A percentile compares a stretch with the other conserved stretches of the same genome.
These are phyloP conservation scores for Sebastiscus tertius DNA, from an alignment of 2,797 vertebrate species.

Conservation along the genomic window DNA sequence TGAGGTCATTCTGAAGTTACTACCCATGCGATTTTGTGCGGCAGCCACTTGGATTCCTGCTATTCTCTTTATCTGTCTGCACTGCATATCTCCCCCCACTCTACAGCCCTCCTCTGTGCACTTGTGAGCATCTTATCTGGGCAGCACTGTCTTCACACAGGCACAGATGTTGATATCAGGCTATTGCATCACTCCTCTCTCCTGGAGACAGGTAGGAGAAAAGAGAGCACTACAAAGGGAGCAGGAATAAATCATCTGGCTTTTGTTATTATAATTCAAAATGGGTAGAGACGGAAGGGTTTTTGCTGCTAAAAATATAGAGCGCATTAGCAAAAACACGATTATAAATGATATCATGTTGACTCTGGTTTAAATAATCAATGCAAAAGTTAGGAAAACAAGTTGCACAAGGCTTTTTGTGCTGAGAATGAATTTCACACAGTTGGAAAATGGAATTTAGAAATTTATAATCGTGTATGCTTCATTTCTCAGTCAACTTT, in stretches of 20 bases:
- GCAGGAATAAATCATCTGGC: slow-evolving; percentile 58
- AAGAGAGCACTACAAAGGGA: slow-evolving; percentile 54
- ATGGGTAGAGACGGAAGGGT: background rate
- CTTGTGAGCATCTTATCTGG: slow-evolving; percentile 51
- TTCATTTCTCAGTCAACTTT: background rate
- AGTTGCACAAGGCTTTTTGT: background rate
- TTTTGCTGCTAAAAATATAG: slow-evolving; percentile 46
- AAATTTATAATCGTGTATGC: background rate
- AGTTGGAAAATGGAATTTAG: background rate
- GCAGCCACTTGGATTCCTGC: slow-evolving; percentile 5
- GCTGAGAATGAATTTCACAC: background rate
- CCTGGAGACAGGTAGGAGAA: slow-evolving; percentile 55
- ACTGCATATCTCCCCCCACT: slow-evolving; percentile 16
- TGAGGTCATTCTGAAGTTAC: slow-evolving; percentile 28
- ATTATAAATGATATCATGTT: slow-evolving; percentile 26
- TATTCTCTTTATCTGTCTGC: slow-evolving; percentile 37
- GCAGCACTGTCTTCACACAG: slow-evolving; percentile 43
- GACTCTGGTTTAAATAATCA: slow-evolving; percentile 16
- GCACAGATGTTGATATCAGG: slow-evolving; percentile 63
- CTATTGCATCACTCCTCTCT: slow-evolving; percentile 63
- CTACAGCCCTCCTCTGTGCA: slow-evolving; percentile 30
- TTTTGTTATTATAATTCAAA: slow-evolving; percentile 64
- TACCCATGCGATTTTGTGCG: background rate
- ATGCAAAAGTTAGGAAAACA: slow-evolving; percentile 25
- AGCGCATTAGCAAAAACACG: slow-evolving; percentile 30